Base-by-base conservation (phyloP, 2,888 invertebrate genomes). In the Sinelater perroti region DNA sequence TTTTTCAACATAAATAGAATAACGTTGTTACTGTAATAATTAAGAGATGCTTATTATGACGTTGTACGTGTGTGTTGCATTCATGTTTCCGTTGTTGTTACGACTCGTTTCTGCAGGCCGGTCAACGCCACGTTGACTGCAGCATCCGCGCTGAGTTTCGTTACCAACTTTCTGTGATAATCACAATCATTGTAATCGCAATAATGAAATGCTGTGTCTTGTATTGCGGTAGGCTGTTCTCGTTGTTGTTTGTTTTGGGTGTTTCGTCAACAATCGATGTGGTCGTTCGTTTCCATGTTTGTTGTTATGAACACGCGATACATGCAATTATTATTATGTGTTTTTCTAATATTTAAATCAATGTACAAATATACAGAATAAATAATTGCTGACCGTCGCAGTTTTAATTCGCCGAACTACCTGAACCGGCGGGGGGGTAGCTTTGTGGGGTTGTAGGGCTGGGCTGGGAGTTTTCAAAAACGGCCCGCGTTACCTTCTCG, bases 161-260 rank as follows among this genome's bases (percentile, higher is more conserved):
- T 75, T 77, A 71, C 65, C 69, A 76, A 77, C 75, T 74, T 77
- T 77, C 78, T 78, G 78, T 78, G 78, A 78, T 78, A 78, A 76
- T 75, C 77, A 72, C 78, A 78, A 78, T 78, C 78, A 78, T 76
- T 75, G 72, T 77, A 77, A 75, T 44, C 72, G 78, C 78, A 78
- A 78, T 78, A 78, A 78, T 74, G 71, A 76, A 71, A 76, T 73
- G 76, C 77, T 76, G 78, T 77, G 78, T 78, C 77, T 78, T 76
- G 77, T 75, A 75, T 76, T 76, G 74, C 73, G 71, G 74, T 76
- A 75, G 72, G 72, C 72, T 75, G 74, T 74, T 71, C 68, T 73
- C 35, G 56, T 57, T 68, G 72, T 74, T 74, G 71, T 73, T 74
- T 64, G 60, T 56, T 63, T 56, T 46, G 26, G 47, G 40, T 56